Evolutionary conservation across 2,888 invertebrate species (phyloP), one percentile per base, ranked within the genome.

Genomic region (Leptinotarsa tumamoca): DNA sequence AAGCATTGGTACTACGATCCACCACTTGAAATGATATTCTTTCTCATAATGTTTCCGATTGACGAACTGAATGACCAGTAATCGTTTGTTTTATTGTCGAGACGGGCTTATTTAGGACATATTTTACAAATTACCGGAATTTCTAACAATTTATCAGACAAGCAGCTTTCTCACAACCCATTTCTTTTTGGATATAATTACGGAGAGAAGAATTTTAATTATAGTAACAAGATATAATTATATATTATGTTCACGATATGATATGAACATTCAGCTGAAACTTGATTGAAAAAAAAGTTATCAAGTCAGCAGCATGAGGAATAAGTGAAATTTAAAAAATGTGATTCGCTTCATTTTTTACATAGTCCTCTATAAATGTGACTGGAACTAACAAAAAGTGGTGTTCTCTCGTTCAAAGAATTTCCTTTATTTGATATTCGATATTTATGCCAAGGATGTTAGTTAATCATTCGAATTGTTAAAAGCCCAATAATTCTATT

Each of bases 131-230:
- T 58, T 58, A 58, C 58, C 58, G 10, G 58, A 58, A 58, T 58
- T 23, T 21, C 23, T 58, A 23, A 21, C 23, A 21, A 58, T 58
- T 23, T 58, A 23, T 21, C 58, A 58, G 23, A 15, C 58, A 13
- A 58, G 23, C 15, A 58, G 58, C 58, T 58, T 58, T 58, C 58
- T 58, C 58, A 58, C 58, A 58, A 58, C 58, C 27, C 27, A 58
- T 58, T 58, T 58, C 23, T 58, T 58, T 58, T 58, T 4, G 58
- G 58, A 58, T 58, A 58, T 58, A 58, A 58, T 58, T 21, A 58
- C 23, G 58, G 23, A 58, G 21, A 23, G 58, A 58, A 23, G 23
- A 27, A 58, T 58, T 23, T 58, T 27, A 58, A 58, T 58, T 23
- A 58, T 58, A 58, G 23, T 13, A 58, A 21, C 14, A 15, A 14